Evolutionary conservation across 2,113 vertebrate genomes (phyloP).

Genomic region (Dendropsophus ebraccatus): DNA sequence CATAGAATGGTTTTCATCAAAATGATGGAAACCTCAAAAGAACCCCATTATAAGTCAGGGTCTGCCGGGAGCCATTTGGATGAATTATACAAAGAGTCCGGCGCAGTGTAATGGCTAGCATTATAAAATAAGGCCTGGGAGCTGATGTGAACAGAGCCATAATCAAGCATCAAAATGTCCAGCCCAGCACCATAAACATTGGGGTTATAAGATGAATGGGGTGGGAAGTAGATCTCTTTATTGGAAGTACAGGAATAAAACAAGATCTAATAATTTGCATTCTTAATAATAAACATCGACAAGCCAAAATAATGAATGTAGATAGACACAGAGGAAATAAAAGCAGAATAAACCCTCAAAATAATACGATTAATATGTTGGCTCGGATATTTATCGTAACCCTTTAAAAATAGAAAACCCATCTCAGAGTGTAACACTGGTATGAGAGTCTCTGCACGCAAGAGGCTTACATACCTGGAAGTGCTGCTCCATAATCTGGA

Average conservation of each 20-base stretch:
- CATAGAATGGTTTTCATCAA: not conserved
- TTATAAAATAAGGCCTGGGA: not conserved
- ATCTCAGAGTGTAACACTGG: not conserved
- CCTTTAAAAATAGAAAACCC: not conserved
- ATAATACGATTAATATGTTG: too few relatives aligned
- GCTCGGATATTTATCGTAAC: not conserved
- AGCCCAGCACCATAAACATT: not conserved
- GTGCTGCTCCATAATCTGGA: conserved; percentile 95
- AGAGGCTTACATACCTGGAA: conserved; percentile 79
- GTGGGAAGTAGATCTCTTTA: not conserved
- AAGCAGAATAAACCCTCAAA: too few relatives aligned
- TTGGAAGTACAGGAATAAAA: too few relatives aligned
- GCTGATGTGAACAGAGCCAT: not conserved
- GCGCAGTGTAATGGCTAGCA: not conserved
- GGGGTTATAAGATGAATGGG: not conserved
- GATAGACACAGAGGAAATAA: too few relatives aligned
- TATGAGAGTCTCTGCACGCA: not conserved
- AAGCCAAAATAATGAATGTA: too few relatives aligned
- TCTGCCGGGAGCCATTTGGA: not conserved
- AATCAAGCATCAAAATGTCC: too few relatives aligned
- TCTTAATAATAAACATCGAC: too few relatives aligned
- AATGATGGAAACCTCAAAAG: not conserved
- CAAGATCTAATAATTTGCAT: too few relatives aligned
- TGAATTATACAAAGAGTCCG: not conserved
- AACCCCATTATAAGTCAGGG: not conserved